Conservation (phyloP, 1,140 invertebrate species). For the Mizuhopecten yessoensis region DNA sequence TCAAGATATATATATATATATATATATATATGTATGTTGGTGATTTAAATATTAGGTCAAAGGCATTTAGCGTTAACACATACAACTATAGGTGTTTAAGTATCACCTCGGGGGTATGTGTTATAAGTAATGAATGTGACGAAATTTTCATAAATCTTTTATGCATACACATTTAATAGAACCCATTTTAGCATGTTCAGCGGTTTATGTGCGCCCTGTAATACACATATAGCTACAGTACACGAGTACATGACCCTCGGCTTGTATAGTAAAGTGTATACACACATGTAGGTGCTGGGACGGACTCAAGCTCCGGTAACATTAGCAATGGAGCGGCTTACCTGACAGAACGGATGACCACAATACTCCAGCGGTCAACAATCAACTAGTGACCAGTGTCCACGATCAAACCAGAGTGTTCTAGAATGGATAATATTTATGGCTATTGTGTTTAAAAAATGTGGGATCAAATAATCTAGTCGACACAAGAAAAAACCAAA, state of each 20-base stretch:
- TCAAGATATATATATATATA: not conserved
- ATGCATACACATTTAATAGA: not conserved
- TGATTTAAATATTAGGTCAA: conserved; percentile 34
- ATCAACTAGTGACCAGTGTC: not conserved
- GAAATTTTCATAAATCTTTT: conserved; percentile 40
- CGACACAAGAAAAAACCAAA: not conserved
- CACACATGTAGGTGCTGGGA: not conserved
- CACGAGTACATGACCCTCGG: not conserved
- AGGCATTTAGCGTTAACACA: not conserved
- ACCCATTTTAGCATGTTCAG: conserved; percentile 38
- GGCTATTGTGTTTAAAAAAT: not conserved
- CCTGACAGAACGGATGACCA: not conserved
- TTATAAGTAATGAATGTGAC: not conserved
- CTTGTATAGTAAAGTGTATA: not conserved
- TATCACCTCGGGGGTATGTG: not conserved
- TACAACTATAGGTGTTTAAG: not conserved
- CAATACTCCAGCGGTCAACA: too few species aligned
- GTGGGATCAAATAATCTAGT: not conserved
- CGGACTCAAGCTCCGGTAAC: not conserved
- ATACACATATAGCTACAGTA: not conserved
- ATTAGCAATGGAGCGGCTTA: not conserved
- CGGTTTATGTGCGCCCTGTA: conserved; percentile 29
- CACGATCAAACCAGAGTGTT: not conserved
- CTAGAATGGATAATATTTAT: not conserved
- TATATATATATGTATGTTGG: not conserved